Percentiles rank a stretch among this genome's conserved stretches.
phyloP scores from a whole-genome alignment of 2,797 vertebrate genomes.

The Phoeniculus purpureus region DNA sequence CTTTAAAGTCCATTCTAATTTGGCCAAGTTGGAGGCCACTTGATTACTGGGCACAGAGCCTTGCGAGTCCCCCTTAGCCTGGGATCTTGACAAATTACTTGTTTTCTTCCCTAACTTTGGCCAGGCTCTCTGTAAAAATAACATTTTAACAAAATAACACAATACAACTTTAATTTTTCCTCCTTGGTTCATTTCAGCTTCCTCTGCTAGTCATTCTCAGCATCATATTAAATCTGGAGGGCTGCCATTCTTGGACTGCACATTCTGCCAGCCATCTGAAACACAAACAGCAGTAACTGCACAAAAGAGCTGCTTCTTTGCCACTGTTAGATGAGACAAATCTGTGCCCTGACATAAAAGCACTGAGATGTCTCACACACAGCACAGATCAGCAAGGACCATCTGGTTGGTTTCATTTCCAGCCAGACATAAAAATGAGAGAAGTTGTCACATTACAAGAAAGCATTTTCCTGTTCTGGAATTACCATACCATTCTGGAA shows the following conservation, averaged over 20 bases:
- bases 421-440: constrained; percentile 35
- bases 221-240: constrained; percentile 6
- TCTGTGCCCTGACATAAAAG: constrained; percentile 56
- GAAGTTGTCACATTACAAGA: background rate
- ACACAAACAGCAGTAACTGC: constrained; percentile 46
- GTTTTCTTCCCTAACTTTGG: background rate
- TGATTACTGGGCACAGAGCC: background rate
- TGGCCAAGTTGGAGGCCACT: background rate
- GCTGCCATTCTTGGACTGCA: background rate
- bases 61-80: background rate
- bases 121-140: background rate
- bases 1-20: background rate
- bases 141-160: constrained; percentile 15
- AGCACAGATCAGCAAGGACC: constrained; percentile 51
- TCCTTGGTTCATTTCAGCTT: constrained; percentile 21
- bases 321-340: constrained; percentile 54
- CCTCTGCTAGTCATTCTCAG: background rate
- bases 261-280: constrained; percentile 35
- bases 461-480: constrained; percentile 24
- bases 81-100: background rate
- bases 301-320: constrained; percentile 39
- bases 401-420: constrained; percentile 63
- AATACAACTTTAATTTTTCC: background rate
- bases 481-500: background rate
- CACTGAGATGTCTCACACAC: constrained; percentile 35